A percentile compares a stretch with the other conserved stretches of the same genome.
These are phyloP conservation scores for Rhinichthys klamathensis DNA, from an alignment of 2,113 vertebrate species.

Conservation along the genomic window DNA sequence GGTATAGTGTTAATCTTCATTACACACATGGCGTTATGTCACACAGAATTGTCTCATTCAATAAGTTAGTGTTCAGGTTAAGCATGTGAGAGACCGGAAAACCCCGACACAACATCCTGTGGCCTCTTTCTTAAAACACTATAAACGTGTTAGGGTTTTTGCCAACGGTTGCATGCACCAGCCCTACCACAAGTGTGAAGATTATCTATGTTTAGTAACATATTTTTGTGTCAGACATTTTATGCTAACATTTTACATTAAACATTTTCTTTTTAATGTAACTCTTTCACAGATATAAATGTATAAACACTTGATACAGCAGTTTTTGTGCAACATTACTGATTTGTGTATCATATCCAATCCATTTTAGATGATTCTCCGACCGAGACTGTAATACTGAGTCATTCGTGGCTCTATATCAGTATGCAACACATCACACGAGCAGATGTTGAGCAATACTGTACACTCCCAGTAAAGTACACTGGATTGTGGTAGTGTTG, in stretches of 20 bases:
- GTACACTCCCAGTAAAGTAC: no score
- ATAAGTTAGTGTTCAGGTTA: neutral
- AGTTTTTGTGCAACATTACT: neutral
- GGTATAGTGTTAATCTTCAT: no score
- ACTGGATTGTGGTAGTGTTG: neutral
- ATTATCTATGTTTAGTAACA: neutral
- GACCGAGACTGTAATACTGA: no score
- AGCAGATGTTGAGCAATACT: no score
- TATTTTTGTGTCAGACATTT: neutral
- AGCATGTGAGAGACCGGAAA: neutral
- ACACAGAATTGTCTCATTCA: neutral
- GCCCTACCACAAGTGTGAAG: neutral
- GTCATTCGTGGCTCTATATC: no score
- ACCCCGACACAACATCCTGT: conserved; percentile 3
- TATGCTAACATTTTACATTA: neutral
- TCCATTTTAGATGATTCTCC: neutral
- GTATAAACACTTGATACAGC: neutral
- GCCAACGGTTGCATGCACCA: neutral
- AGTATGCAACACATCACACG: no score
- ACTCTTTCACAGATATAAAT: no score
- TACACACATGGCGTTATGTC: neutral
- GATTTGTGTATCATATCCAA: neutral
- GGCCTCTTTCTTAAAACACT: neutral
- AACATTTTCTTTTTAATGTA: no score
- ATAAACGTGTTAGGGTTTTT: neutral